phyloP scores from a whole-genome alignment of 1,140 invertebrate genomes.

The Scaptomyza graminum region DNA sequence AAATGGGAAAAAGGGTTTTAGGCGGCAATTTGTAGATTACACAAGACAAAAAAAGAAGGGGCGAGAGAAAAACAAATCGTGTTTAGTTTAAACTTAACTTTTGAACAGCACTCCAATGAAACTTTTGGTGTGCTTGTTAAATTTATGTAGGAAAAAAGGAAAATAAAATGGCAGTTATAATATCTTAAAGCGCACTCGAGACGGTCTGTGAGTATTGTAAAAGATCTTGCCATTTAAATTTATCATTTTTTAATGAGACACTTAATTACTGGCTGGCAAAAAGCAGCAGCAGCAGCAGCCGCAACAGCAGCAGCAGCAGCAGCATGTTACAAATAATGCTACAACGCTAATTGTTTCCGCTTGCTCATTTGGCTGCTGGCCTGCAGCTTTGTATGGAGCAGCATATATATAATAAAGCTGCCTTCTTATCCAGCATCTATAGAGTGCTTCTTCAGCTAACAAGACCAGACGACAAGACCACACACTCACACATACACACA shows the following conservation, averaged over 20 bases:
- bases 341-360: conserved; percentile 80
- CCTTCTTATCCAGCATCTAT: background rate
- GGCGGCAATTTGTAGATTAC: conserved; percentile 68
- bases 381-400: conserved; percentile 1
- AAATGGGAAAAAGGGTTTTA: conserved; percentile 44
- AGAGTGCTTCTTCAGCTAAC: conserved; percentile 10
- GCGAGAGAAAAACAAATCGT: conserved; percentile 14
- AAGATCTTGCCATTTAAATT: conserved; percentile 79
- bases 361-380: conserved; percentile 65
- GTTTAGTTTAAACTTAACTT: conserved; percentile 20
- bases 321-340: conserved; percentile 75
- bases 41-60: conserved; percentile 16
- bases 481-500: conserved; percentile 27
- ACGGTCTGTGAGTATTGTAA: conserved; percentile 56
- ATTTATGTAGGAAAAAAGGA: conserved; percentile 30
- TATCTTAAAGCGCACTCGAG: conserved; percentile 61
- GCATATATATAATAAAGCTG: background rate
- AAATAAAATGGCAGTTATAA: conserved; percentile 6
- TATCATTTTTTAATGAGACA: conserved; percentile 83
- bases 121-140: conserved; percentile 47
- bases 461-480: conserved; percentile 26
- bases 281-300: too few relatives aligned
- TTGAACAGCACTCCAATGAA: conserved; percentile 3
- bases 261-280: conserved; percentile 69
- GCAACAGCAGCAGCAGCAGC: conserved; percentile 18